These are phyloP conservation scores for Boleophthalmus pectinirostris DNA, from an alignment of 2,113 vertebrate species.

Conservation along the genomic window DNA sequence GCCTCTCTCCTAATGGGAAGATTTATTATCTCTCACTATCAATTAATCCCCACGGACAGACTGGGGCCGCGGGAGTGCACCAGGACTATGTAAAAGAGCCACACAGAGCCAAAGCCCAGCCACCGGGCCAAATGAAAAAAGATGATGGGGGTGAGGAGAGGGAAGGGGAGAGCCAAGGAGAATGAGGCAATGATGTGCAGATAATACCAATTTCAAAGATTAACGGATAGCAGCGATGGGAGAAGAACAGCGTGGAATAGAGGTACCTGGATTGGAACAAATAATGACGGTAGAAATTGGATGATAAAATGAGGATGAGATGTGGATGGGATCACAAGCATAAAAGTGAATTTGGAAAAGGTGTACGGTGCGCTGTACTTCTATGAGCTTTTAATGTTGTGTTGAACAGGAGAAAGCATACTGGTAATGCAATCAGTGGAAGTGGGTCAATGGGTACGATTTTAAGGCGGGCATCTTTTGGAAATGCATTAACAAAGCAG, in stretches of 20 bases:
- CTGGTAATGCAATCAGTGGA: constrained; percentile 36
- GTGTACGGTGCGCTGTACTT: constrained; percentile 4
- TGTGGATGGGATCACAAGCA: constrained; percentile 7
- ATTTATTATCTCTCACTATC: constrained; percentile 76
- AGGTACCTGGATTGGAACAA: background rate
- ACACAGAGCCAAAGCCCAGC: constrained; percentile 22
- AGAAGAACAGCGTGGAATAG: background rate
- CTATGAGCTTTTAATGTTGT: constrained; percentile 22
- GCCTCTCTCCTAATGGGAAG: constrained; percentile 72
- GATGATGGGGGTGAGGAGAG: constrained; percentile 22
- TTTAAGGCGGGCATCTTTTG: constrained; percentile 19
- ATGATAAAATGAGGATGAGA: constrained; percentile 21
- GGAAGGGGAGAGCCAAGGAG: constrained; percentile 19
- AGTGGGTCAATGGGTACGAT: constrained; percentile 32
- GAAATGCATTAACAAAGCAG: constrained; percentile 26
- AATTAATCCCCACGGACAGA: constrained; percentile 76
- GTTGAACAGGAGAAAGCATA: background rate
- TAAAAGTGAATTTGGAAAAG: constrained; percentile 28
- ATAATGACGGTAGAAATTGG: constrained; percentile 12
- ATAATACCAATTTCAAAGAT: constrained; percentile 27
- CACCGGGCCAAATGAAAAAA: constrained; percentile 36
- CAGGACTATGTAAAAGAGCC: constrained; percentile 64
- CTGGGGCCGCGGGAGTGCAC: constrained; percentile 49
- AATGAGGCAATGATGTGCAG: constrained; percentile 24
- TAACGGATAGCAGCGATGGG: background rate